Evolutionary conservation across 53 echinoderm and acorn worm genomes (phyloP).

Genomic region (Hippasteria phrygiana): DNA sequence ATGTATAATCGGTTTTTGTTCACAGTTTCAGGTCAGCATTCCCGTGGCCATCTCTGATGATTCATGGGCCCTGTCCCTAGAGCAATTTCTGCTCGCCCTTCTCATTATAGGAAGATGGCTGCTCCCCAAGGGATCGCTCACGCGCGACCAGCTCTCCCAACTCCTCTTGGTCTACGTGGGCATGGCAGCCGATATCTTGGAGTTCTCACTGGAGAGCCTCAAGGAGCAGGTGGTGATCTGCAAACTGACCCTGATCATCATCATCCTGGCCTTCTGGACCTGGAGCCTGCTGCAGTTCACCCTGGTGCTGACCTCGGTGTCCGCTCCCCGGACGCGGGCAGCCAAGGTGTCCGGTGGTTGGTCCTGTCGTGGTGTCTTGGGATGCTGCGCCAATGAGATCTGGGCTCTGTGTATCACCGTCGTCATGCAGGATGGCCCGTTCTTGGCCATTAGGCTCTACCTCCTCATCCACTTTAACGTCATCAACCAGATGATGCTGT

Average conservation of each 20-base stretch:
- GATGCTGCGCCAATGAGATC: conserved; percentile 84
- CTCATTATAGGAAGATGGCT: conserved; percentile 29
- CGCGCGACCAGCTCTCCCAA: too few relatives aligned
- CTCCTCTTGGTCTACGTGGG: too few relatives aligned
- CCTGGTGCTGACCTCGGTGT: conserved; percentile 79
- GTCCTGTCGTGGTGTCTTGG: not conserved
- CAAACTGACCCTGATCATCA: conserved; percentile 65
- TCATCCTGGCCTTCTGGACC: conserved; percentile 81
- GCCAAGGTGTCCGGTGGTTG: not conserved
- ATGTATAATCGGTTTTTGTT: conserved; percentile 8
- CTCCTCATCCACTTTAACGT: conserved; percentile 69
- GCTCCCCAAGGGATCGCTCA: too few relatives aligned
- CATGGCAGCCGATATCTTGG: too few relatives aligned
- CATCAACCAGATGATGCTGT: conserved; percentile 93
- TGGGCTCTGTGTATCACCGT: conserved; percentile 80
- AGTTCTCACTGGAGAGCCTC: too few relatives aligned
- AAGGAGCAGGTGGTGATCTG: conserved; percentile 78
- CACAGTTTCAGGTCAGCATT: conserved; percentile 64
- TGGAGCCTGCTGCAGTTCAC: conserved; percentile 89
- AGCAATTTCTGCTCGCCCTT: conserved; percentile 77
- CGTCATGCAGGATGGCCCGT: conserved; percentile 86
- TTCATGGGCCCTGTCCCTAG: conserved; percentile 76
- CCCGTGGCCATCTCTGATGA: conserved; percentile 64
- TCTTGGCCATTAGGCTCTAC: conserved; percentile 80
- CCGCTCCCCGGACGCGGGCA: conserved; percentile 5